A percentile compares a stretch with the other conserved stretches of the same genome.
Evolutionary conservation across 2,797 vertebrate genomes (phyloP).

Genomic region (Acipenser ruthenus): DNA sequence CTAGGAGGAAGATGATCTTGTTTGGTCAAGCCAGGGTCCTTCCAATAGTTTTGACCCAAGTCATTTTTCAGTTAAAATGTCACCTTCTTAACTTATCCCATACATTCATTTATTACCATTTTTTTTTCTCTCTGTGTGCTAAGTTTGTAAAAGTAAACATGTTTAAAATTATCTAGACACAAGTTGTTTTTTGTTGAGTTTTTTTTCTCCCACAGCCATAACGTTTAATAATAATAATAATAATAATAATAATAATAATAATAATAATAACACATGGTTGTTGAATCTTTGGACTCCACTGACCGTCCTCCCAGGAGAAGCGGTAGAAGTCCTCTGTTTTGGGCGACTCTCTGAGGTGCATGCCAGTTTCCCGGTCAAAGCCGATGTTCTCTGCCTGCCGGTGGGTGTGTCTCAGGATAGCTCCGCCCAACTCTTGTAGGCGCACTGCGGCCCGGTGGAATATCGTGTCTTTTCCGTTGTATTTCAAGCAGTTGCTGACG

Average conservation of each 20-base stretch:
- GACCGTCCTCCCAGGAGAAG: constrained; percentile 95
- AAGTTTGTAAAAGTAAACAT: no score
- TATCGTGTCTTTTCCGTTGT: constrained; percentile 96
- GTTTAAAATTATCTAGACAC: no score
- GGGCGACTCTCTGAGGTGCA: constrained; percentile 81
- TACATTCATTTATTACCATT: no score
- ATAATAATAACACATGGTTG: no score
- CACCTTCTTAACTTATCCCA: no score
- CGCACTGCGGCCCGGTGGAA: constrained; percentile 90
- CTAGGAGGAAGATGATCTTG: no score
- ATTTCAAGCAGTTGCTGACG: constrained; percentile 95
- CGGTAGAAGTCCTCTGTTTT: constrained; percentile 79
- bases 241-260: not conserved
- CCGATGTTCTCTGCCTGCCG: constrained; percentile 85
- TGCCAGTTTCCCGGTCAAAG: constrained; percentile 79
- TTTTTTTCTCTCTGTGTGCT: no score
- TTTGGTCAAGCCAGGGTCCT: no score
- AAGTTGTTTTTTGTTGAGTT: no score
- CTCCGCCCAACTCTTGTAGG: constrained; percentile 83
- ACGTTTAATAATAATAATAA: not conserved
- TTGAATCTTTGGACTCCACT: constrained; percentile 35
- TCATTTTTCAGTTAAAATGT: no score
- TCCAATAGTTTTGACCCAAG: no score
- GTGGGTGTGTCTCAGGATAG: constrained; percentile 81
- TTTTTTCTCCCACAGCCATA: no score